A percentile compares a stretch with the other conserved stretches of the same genome.
Conservation (phyloP, 1,140 invertebrate genomes). For the Cotesia glomerata region DNA sequence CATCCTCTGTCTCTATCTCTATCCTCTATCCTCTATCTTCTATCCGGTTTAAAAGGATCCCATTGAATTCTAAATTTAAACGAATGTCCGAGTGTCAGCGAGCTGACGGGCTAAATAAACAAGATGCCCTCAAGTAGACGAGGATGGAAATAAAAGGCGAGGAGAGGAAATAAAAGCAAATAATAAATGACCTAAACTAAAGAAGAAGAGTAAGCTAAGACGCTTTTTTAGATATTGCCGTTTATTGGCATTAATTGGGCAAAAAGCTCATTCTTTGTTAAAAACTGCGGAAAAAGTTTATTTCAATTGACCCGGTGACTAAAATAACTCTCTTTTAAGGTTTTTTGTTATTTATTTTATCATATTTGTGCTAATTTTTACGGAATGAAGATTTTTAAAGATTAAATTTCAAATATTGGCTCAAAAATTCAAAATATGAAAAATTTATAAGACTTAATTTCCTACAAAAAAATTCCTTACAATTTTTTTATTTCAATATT, state of each 20-base stretch:
- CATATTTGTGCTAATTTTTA: no score
- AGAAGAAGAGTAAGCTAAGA: slow-evolving; percentile 5
- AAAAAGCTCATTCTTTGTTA: no score
- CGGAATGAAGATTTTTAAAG: no score
- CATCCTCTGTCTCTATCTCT: not conserved
- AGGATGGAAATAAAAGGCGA: slow-evolving; percentile 16
- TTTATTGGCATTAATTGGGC: no score
- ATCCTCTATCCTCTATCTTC: not conserved
- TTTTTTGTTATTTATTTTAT: no score
- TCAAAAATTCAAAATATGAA: not conserved
- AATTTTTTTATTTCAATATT: no score
- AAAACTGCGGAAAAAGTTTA: no score
- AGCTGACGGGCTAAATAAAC: slow-evolving; percentile 63
- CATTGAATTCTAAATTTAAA: slow-evolving; percentile 65
- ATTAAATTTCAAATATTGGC: no score
- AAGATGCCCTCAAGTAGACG: slow-evolving; percentile 51
- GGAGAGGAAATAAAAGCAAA: not conserved
- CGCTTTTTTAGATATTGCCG: no score
- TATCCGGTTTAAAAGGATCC: slow-evolving; percentile 57
- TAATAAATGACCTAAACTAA: slow-evolving; percentile 21
- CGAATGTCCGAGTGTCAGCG: slow-evolving; percentile 63
- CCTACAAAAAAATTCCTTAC: no score
- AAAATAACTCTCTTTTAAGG: no score
- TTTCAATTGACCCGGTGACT: no score
- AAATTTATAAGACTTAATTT: not conserved